phyloP scores from a whole-genome alignment of 2,113 vertebrate species.

The Pongo pygmaeus region DNA sequence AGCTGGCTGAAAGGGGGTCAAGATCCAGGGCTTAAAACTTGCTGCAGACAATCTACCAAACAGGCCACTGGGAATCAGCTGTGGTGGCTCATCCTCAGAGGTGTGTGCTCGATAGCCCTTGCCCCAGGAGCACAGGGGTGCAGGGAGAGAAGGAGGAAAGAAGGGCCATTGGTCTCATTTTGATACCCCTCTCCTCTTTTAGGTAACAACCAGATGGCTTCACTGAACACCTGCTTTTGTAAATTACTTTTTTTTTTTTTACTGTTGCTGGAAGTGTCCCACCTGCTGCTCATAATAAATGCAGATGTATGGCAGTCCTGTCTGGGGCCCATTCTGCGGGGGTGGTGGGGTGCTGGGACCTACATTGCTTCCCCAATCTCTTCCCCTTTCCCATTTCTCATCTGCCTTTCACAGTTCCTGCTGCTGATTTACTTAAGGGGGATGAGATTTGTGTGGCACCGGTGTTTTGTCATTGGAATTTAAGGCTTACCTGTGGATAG shows the following conservation, averaged over 20 bases:
- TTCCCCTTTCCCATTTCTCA: background rate
- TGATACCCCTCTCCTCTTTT: constrained; percentile 29
- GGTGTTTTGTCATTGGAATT: background rate
- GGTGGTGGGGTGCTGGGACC: background rate
- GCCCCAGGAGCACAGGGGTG: background rate
- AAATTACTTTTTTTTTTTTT: constrained; percentile 65
- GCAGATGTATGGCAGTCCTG: background rate
- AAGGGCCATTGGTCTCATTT: background rate
- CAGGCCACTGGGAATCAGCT: background rate
- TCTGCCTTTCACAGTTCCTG: background rate
- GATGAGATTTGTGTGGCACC: background rate
- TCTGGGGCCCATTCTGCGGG: fast-evolving
- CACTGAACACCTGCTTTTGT: constrained; percentile 61
- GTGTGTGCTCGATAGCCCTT: background rate
- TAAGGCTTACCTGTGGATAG: background rate
- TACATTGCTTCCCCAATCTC: background rate
- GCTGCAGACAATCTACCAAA: background rate
- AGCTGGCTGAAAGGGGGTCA: background rate
- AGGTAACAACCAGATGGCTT: constrained; percentile 49
- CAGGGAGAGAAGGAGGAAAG: background rate
- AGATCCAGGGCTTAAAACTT: background rate
- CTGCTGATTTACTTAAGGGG: background rate
- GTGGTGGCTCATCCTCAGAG: background rate
- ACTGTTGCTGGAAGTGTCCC: background rate
- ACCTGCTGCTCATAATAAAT: constrained; percentile 68